Evolutionary conservation across 2,797 vertebrate species (phyloP), one percentile per base, ranked within the genome.

Genomic region (Eospalax fontanierii): DNA sequence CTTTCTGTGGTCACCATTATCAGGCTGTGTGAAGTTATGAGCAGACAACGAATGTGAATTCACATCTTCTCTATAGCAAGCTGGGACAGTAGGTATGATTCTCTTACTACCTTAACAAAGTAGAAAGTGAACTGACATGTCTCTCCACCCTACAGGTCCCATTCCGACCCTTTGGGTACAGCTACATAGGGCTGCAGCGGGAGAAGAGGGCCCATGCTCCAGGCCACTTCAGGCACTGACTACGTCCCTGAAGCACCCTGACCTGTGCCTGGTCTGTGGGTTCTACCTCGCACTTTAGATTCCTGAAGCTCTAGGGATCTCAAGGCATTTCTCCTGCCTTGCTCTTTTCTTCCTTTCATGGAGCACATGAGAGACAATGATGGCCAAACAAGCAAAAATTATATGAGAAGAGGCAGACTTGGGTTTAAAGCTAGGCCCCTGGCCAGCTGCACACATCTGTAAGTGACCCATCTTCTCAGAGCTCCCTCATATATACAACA

Each of bases 1-100:
- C 4, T 16, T 24, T 40, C 16, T 6, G 3, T 16, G 54, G 1
- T 63, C 10, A 16, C 30, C 10, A 8, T 0, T 5, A 18, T 24
- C 1, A 1, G 92, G 46, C 43, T 9, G 16, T 18, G 65, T 26
- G 19, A 38, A 61, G 33, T n/a, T 71, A 40, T 40, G 30, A 35
- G 81, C 54, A 78, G 46, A 40, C 8, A 19, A n/a, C n/a, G n/a
- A n/a, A n/a, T n/a, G n/a, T 0, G 18, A 68, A 19, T 6, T 40
- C 61, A 71, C 30, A 15, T 28, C 35, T n/a, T 21, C 87, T 71
- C 74, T 24, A 6, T 5, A 66, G 14, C 46, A 21, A 43, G n/a
- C n/a, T 30, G 11, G 28, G 2, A 9, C 6, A 6, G 30, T 4
- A 15, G 2, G n/a, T 40, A 2, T 43, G 16, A 8, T 24, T 14